Base-by-base conservation (phyloP, 1,140 invertebrate genomes). In the Drosophila melanica region DNA sequence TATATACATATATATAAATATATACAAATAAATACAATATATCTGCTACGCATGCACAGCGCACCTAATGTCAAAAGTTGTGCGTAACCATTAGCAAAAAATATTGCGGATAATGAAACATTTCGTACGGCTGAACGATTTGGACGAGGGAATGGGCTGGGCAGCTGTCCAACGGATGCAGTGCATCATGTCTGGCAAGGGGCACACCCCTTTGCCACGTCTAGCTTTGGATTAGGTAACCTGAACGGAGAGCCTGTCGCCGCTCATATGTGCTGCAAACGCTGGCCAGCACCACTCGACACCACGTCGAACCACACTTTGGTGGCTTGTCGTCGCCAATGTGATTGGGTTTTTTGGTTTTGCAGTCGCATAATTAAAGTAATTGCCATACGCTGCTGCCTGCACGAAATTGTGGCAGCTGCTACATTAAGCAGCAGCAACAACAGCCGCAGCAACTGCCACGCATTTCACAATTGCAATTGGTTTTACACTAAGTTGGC, bases 71-170 rank as follows among this genome's bases (percentile, higher is more conserved):
- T 53, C 55, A 62, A 74, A 62, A 62, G 42, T 60, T 70, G 65
- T 70, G 74, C 85, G 81, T 68, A 65, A 54, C 58, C 47, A 72
- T 54, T 39, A 11, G 20, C 37, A 7, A 18, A 57, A 79, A 65
- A 79, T 79, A 70, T 75, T 75, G 77, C 57, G 77, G 65, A 74
- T 75, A 85, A 79, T 81, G 51, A 69, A 54, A 57, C 16, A 57
- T 54, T 64, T 48, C n/a, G 23, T 30, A 55, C n/a, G 23, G 51
- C 41, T 27, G 16, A 50, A 20, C 48, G 37, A 35, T 47, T 42
- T 47, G 57, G 41, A 37, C 18, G 67, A 5, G 18, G 42, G 18
- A 11, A 9, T 37, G 53, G 62, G 62, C 53, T 42, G 60, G 54
- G 69, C 53, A 30, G 50, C 55, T 55, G 64, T 54, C 44, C 66